phyloP scores from a whole-genome alignment of 2,888 invertebrate species.

The Chrysodeixis includens region DNA sequence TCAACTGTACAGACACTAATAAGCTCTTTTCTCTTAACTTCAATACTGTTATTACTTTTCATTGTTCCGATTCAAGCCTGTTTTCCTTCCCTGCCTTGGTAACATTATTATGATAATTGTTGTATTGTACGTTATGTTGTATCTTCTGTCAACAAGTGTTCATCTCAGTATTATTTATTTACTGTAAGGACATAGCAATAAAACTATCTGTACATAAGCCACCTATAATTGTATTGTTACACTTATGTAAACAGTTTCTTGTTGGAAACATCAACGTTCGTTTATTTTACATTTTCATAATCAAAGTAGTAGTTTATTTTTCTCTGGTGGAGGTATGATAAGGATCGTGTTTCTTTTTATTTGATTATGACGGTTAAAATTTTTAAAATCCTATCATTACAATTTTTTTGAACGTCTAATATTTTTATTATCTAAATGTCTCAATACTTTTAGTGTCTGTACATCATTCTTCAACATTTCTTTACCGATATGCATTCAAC shows the following conservation, averaged over 20 bases:
- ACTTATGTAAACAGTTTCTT: constrained; percentile 23
- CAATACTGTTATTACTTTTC: constrained; percentile 19
- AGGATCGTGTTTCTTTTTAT: constrained; percentile 13
- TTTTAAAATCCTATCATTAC: no score
- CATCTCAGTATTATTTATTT: constrained; percentile 23
- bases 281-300: constrained; percentile 34
- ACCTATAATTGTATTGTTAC: constrained; percentile 39
- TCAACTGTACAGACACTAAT: constrained; percentile 22
- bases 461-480: neutral
- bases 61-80: constrained; percentile 2
- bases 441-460: neutral
- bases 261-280: constrained; percentile 26
- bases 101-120: constrained; percentile 43
- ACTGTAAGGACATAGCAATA: constrained; percentile 44
- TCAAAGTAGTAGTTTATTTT: constrained; percentile 27
- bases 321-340: constrained; percentile 22
- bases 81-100: constrained; percentile 35
- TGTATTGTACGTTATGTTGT: constrained; percentile 28
- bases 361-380: constrained; percentile 5
- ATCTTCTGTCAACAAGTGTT: constrained; percentile 38
- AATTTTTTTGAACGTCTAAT: no score
- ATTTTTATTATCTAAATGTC: no score
- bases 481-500: neutral
- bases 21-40: constrained; percentile 17
- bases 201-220: constrained; percentile 22